Evolutionary conservation across 1,140 invertebrate genomes (phyloP), one percentile per base, ranked within the genome.

Genomic region (Brachionus sp.): DNA sequence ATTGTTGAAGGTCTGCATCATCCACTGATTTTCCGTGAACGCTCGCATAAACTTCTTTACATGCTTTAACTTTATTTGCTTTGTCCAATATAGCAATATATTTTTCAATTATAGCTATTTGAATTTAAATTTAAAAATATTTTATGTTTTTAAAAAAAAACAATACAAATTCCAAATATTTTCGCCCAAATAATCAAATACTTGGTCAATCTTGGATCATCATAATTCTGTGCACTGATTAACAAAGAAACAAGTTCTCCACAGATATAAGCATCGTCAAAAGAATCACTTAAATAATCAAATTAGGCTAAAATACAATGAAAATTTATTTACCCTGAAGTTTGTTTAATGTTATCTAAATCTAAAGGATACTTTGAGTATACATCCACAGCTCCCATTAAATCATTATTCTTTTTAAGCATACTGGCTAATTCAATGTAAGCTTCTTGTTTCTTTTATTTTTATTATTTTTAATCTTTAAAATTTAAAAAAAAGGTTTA

Each of bases 351-450:
- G 42, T 33, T 37, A 13, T 73, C 35, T 16, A 39, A 39, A 39
- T 73, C 37, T 39, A 73, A 16, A 25, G 77, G 77, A 80, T 62
- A 80, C 13, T 62, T 57, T 37, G 50, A 80, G 25, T 80, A 80
- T 3, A 66, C 77, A n/a, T 80, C 77, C 10, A 80, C 62, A 62
- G 77, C 77, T 23, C 62, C 77, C 77, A 80, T 39, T 23, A 66
- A 35, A 57, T 80, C 62, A 44, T 66, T 66, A 80, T 62, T 80
- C 23, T 80, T 39, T 44, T 80, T 80, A 1, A 62, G 62, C 77
- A 80, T 80, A 39, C 12, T 62, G 19, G 77, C 77, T 19, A 80
- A 66, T 44, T 80, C 77, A 80, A 80, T 57, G 9, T 80, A 80
- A 42, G 77, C 77, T 5, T 80, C 70, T 75, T 75, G 70, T 75